Conservation (phyloP, 1,140 invertebrate species). For the Mactra quadrangularis region DNA sequence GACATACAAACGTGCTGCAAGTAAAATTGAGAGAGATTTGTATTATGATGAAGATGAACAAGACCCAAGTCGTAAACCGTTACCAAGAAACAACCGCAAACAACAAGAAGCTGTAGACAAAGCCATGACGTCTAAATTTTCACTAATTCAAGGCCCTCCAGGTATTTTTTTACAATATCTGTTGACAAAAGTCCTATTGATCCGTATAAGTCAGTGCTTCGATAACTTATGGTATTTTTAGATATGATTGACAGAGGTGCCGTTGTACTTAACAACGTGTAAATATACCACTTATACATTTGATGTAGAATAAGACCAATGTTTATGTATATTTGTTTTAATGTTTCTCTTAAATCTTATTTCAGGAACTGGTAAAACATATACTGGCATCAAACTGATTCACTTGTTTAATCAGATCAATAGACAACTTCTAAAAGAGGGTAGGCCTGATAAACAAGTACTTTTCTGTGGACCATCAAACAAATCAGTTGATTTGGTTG, state of each 20-base stretch:
- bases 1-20: neutral
- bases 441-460: constrained; percentile 62
- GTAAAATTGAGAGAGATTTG: constrained; percentile 20
- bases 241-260: too few species aligned
- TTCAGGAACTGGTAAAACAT: constrained; percentile 76
- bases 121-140: constrained; percentile 68
- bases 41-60: neutral
- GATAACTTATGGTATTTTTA: too few species aligned
- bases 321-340: constrained; percentile 64
- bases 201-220: too few species aligned
- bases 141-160: constrained; percentile 78
- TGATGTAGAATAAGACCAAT: too few species aligned
- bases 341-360: neutral
- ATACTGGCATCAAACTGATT: constrained; percentile 71
- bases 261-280: too few species aligned
- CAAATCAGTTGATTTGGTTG: constrained; percentile 69
- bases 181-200: too few species aligned
- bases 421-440: constrained; percentile 15
- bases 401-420: constrained; percentile 73
- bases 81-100: constrained; percentile 65
- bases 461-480: constrained; percentile 76
- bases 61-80: neutral
- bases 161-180: constrained; percentile 70
- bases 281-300: too few species aligned
- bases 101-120: constrained; percentile 70